A percentile compares a stretch with the other conserved stretches of the same genome.
These are phyloP conservation scores for Hirtodrosophila trivittata DNA, from an alignment of 2,888 invertebrate species.

Conservation along the genomic window DNA sequence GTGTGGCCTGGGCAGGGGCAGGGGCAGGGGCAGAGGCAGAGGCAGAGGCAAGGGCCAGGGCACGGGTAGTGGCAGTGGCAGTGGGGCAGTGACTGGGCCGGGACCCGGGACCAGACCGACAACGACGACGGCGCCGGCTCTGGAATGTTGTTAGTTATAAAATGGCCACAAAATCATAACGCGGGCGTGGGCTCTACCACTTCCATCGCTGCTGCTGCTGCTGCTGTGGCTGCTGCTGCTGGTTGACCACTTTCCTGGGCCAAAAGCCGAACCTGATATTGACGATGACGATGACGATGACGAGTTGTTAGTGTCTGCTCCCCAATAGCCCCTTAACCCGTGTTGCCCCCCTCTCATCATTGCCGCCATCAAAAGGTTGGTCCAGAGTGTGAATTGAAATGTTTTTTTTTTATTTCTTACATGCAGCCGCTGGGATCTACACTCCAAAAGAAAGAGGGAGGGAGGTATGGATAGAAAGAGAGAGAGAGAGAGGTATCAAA, in stretches of 20 bases:
- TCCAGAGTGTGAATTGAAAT: constrained; percentile 75
- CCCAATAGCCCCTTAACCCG: constrained; percentile 2
- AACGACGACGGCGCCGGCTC: constrained; percentile 52
- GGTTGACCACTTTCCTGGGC: constrained; percentile 43
- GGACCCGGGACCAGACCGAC: constrained; percentile 22
- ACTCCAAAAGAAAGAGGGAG: constrained; percentile 15
- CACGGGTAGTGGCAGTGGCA: too few relatives aligned
- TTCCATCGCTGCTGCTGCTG: constrained; percentile 11
- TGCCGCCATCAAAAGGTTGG: constrained; percentile 46
- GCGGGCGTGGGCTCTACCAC: constrained; percentile 69
- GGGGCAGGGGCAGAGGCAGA: constrained; percentile 19
- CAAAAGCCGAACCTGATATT: constrained; percentile 69
- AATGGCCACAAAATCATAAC: constrained; percentile 80
- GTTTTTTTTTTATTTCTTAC: constrained; percentile 57
- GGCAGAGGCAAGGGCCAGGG: neutral
- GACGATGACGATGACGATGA: constrained; percentile 53
- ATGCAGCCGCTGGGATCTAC: constrained; percentile 63
- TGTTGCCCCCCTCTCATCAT: neutral
- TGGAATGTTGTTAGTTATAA: constrained; percentile 76
- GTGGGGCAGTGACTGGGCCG: neutral
- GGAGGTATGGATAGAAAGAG: neutral
- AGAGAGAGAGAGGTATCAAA: constrained; percentile 56
- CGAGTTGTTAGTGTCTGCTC: constrained; percentile 60
- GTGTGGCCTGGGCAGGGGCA: constrained; percentile 52
- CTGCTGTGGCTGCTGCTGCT: neutral